A percentile compares a stretch with the other conserved stretches of the same genome.
Conservation (phyloP, 1,140 invertebrate genomes). For the Hyphantria cunea region DNA sequence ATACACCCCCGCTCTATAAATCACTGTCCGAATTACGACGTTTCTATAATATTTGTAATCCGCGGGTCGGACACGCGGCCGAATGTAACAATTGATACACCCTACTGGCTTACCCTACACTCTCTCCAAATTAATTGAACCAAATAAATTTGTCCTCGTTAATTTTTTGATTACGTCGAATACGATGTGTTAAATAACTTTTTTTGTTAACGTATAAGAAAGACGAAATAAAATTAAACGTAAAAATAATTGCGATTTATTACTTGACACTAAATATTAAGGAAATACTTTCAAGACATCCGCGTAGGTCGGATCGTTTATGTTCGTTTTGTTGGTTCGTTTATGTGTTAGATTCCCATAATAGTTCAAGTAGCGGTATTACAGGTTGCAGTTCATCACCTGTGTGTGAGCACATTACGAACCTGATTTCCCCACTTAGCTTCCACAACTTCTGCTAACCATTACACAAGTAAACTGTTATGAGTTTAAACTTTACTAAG, state of each 20-base stretch:
- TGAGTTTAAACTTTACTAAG: conserved; percentile 8
- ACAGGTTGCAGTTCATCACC: conserved; percentile 31
- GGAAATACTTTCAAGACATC: conserved; percentile 4
- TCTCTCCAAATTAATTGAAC: conserved; percentile 53
- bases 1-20: conserved; percentile 75
- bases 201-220: not conserved
- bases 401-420: conserved; percentile 24
- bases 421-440: conserved; percentile 23
- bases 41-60: conserved; percentile 77
- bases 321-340: conserved; percentile 13
- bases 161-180: conserved; percentile 23
- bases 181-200: not conserved
- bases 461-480: conserved; percentile 12
- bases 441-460: conserved; percentile 4
- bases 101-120: conserved; percentile 24
- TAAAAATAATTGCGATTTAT: not conserved
- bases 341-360: conserved; percentile 15
- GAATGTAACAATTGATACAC: conserved; percentile 52
- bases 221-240: not conserved
- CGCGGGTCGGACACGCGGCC: conserved; percentile 56
- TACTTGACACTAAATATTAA: not conserved
- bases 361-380: conserved; percentile 30
- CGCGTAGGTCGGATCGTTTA: not conserved
- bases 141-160: conserved; percentile 43
- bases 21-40: conserved; percentile 77